Evolutionary conservation across 2,888 invertebrate species (phyloP), one percentile per base, ranked within the genome.

Genomic region (Ischnus inquisitorius): DNA sequence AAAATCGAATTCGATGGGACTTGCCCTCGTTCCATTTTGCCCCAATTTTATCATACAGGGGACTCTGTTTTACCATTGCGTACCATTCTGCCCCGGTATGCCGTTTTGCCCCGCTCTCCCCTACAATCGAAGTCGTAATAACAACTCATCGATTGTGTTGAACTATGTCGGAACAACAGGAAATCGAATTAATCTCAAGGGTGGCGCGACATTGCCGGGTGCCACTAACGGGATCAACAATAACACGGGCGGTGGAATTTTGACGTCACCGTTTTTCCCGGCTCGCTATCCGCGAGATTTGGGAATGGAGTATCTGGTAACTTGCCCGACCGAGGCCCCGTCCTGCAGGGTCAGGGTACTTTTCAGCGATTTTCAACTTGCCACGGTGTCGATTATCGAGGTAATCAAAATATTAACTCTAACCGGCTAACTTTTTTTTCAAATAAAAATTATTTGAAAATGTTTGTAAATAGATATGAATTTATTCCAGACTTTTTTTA

Each of bases 241-340:
- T 89, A 94, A 88, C 68, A 92, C 88, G 65, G 92, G 92, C 39
- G 94, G 94, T 12, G 95, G 95, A 72, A 93, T 94, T 57, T 93
- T 96, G 75, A 94, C 95, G 0, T 96, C 96, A 0, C 96, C 96
- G 1, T 96, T 95, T 90, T 96, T 96, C 87, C 96, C 96, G 0
- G 94, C 95, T 86, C 94, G 94, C 14, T 96, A 96, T 93, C 96
- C 96, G 0, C 94, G 95, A 51, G 96, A 96, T 90, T 94, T 96
- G 88, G 95, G 95, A 57, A 94, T 95, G 77, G 96, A 96, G 89
- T 95, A 96, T 88, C 94, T 96, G 34, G 94, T 96, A 16, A 95
- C 94, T 43, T 96, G 96, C 88, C 94, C 94, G 43, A 93, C 92
- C 65, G 94, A 95, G 64, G 94, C 92, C 1, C 87, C 91, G 0